Evolutionary conservation across 2,888 invertebrate genomes (phyloP).

Genomic region (Ptilodon capucinus): DNA sequence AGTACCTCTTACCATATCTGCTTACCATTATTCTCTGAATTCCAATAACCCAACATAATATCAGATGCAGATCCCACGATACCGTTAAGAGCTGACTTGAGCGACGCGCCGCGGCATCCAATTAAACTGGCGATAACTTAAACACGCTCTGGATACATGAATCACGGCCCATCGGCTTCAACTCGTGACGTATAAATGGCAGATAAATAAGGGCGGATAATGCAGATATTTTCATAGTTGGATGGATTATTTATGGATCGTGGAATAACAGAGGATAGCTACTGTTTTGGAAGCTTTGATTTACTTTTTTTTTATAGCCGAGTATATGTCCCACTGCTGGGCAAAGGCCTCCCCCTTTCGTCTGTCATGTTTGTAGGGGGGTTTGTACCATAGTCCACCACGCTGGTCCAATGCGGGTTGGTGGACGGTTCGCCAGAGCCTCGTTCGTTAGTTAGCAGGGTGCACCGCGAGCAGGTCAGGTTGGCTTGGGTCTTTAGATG

Average conservation of each 20-base stretch:
- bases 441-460: too few relatives aligned
- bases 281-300: background rate
- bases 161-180: slow-evolving; percentile 41
- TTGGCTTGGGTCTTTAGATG: too few relatives aligned
- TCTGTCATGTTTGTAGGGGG: too few relatives aligned
- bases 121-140: slow-evolving; percentile 63
- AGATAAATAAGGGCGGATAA: background rate
- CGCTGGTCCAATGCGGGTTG: too few relatives aligned
- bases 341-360: too few relatives aligned
- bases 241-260: background rate
- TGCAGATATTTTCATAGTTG: background rate
- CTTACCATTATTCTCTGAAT: too few relatives aligned
- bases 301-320: too few relatives aligned
- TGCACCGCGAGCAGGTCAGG: too few relatives aligned
- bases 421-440: too few relatives aligned
- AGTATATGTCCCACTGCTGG: too few relatives aligned
- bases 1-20: too few relatives aligned
- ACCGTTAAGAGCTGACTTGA: slow-evolving; percentile 72
- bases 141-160: slow-evolving; percentile 47
- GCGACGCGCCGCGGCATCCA: slow-evolving; percentile 66
- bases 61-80: slow-evolving; percentile 66
- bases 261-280: background rate
- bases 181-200: slow-evolving; percentile 32
- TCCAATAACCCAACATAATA: slow-evolving; percentile 40
- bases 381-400: too few relatives aligned